Percentiles rank a stretch among this genome's conserved stretches.
phyloP scores from a whole-genome alignment of 1,140 invertebrate genomes.

The Dermatophagoides farinae region DNA sequence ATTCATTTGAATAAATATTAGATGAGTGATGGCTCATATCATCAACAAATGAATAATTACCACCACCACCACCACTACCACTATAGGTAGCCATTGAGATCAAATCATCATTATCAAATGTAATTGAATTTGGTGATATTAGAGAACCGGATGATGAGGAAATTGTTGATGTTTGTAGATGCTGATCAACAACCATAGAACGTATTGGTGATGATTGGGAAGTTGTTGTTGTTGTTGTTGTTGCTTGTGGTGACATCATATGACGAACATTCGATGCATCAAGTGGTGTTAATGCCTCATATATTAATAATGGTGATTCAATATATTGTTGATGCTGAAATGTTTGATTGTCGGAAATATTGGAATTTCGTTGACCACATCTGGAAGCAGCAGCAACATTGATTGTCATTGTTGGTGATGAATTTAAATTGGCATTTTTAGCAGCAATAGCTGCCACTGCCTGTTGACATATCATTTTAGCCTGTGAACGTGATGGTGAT shows the following conservation, averaged over 20 bases:
- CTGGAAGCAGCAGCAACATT: background rate
- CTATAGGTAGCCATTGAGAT: conserved; percentile 7
- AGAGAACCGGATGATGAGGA: background rate
- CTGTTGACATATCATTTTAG: background rate
- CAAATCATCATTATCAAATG: background rate
- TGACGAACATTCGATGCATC: background rate
- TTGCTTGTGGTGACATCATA: too few relatives aligned
- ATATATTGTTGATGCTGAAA: background rate
- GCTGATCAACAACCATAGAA: background rate
- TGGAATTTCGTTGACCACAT: too few relatives aligned
- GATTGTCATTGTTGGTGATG: background rate
- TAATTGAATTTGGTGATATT: background rate
- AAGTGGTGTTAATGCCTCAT: background rate
- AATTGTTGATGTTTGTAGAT: background rate
- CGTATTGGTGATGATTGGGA: background rate
- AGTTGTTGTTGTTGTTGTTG: background rate
- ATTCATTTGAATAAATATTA: conserved; percentile 32
- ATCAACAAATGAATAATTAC: background rate
- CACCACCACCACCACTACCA: conserved; percentile 7
- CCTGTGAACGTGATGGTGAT: background rate
- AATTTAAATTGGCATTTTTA: background rate
- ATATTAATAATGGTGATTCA: background rate
- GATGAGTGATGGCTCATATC: background rate
- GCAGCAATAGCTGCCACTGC: background rate
- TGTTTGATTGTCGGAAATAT: background rate